Conservation (phyloP, 2,888 invertebrate genomes). For the Glomeris marginata region DNA sequence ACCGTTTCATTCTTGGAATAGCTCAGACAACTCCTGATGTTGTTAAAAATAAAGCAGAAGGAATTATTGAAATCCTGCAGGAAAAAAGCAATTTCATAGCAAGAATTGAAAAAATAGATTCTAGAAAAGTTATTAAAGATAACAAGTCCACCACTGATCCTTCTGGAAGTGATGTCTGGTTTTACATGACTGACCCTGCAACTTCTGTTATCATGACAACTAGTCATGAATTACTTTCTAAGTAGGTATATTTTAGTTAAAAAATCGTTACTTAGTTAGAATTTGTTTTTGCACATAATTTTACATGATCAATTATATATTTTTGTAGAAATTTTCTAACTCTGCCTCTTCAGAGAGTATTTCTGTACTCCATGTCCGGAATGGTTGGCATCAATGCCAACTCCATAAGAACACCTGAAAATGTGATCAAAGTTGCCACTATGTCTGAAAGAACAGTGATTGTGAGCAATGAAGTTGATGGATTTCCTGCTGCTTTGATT, state of each 20-base stretch:
- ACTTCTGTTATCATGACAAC: slow-evolving; percentile 56
- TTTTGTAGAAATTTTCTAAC: slow-evolving; percentile 10
- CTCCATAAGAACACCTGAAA: slow-evolving; percentile 46
- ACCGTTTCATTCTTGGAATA: slow-evolving; percentile 62
- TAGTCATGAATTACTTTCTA: slow-evolving; percentile 52
- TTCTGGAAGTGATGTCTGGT: slow-evolving; percentile 69
- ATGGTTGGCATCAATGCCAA: slow-evolving; percentile 51
- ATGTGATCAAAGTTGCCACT: slow-evolving; percentile 12
- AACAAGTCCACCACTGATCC: slow-evolving; percentile 59
- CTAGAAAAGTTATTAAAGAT: slow-evolving; percentile 51
- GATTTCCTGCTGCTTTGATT: slow-evolving; percentile 76
- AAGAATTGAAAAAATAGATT: slow-evolving; percentile 69
- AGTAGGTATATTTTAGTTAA: slow-evolving; percentile 36
- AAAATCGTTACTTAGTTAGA: not conserved
- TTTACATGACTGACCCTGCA: slow-evolving; percentile 66
- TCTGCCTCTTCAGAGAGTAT: slow-evolving; percentile 9
- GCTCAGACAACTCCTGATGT: slow-evolving; percentile 56
- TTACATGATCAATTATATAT: not conserved
- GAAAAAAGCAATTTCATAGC: slow-evolving; percentile 57
- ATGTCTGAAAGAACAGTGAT: not conserved
- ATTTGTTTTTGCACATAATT: too few relatives aligned
- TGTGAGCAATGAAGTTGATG: slow-evolving; percentile 23
- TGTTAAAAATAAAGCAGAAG: slow-evolving; percentile 40
- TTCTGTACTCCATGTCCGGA: slow-evolving; percentile 45
- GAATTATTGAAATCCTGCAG: slow-evolving; percentile 47